phyloP scores from a whole-genome alignment of 2,888 invertebrate genomes.

The Aphodius sticticus region DNA sequence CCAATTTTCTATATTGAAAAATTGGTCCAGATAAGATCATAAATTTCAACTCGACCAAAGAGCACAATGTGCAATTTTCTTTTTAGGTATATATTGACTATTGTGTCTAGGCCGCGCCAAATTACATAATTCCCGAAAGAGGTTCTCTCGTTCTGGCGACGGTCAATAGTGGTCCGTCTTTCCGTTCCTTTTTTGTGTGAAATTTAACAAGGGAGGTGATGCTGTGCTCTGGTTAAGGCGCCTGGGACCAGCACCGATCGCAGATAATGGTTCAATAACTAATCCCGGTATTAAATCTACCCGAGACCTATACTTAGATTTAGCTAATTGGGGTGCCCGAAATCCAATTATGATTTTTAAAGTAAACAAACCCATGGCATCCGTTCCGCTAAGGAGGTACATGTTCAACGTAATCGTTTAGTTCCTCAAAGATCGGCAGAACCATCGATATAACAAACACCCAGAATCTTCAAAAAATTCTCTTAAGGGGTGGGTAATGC shows the following conservation, averaged over 20 bases:
- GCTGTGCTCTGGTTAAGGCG: slow-evolving; percentile 49
- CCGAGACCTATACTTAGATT: slow-evolving; percentile 58
- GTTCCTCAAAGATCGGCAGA: slow-evolving; percentile 30
- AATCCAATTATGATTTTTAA: slow-evolving; percentile 58
- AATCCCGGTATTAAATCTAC: slow-evolving; percentile 55
- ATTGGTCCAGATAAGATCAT: slow-evolving; percentile 21
- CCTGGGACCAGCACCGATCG: slow-evolving; percentile 53
- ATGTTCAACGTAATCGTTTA: slow-evolving; percentile 38
- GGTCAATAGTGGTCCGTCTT: slow-evolving; percentile 21
- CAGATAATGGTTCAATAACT: slow-evolving; percentile 58
- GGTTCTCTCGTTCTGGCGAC: slow-evolving; percentile 18
- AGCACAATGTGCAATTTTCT: slow-evolving; percentile 16
- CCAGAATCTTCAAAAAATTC: neutral
- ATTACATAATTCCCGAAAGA: slow-evolving; percentile 30
- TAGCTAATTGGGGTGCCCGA: slow-evolving; percentile 58
- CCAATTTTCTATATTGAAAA: slow-evolving; percentile 32
- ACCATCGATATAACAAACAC: slow-evolving; percentile 28
- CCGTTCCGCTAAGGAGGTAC: slow-evolving; percentile 48
- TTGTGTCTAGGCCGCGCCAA: slow-evolving; percentile 28
- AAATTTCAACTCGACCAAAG: slow-evolving; percentile 28
- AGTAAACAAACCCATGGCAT: slow-evolving; percentile 54
- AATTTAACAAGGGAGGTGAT: slow-evolving; percentile 35
- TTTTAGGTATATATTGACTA: slow-evolving; percentile 12
- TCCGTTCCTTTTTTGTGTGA: slow-evolving; percentile 30
- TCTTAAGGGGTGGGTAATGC: no score